phyloP scores from a whole-genome alignment of 1,140 invertebrate species.

The Pogonomyrmex barbatus region DNA sequence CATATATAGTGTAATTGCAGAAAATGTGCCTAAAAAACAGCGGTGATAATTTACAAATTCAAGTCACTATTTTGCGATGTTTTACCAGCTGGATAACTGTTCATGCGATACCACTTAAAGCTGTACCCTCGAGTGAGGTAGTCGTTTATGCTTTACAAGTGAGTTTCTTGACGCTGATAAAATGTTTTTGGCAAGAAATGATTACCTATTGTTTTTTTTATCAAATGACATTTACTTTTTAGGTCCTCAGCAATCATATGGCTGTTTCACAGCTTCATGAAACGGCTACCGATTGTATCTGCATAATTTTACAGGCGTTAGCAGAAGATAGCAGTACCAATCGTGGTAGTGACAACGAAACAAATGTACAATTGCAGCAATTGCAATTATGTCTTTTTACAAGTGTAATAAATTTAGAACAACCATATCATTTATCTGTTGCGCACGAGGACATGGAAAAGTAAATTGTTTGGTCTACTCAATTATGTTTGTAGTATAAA shows the following conservation, averaged over 20 bases:
- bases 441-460: slow-evolving; percentile 96
- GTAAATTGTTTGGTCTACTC: slow-evolving; percentile 70
- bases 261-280: slow-evolving; percentile 93
- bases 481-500: slow-evolving; percentile 29
- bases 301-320: slow-evolving; percentile 92
- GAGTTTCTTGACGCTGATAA: slow-evolving; percentile 13
- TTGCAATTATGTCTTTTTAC: slow-evolving; percentile 89
- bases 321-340: slow-evolving; percentile 90
- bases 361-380: slow-evolving; percentile 89
- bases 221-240: not conserved
- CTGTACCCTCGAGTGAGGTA: slow-evolving; percentile 89
- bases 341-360: slow-evolving; percentile 83
- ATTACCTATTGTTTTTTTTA: slow-evolving; percentile 50
- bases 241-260: slow-evolving; percentile 88
- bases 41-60: slow-evolving; percentile 86
- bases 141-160: slow-evolving; percentile 90
- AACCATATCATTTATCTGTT: slow-evolving; percentile 96
- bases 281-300: slow-evolving; percentile 96
- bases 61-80: slow-evolving; percentile 90
- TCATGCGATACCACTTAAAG: slow-evolving; percentile 89
- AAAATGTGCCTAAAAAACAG: slow-evolving; percentile 89
- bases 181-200: slow-evolving; percentile 17
- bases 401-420: slow-evolving; percentile 92
- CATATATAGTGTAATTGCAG: slow-evolving; percentile 79
- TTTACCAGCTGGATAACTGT: slow-evolving; percentile 93